Base-by-base conservation (phyloP, 2,113 vertebrate species). In the Mola mola region DNA sequence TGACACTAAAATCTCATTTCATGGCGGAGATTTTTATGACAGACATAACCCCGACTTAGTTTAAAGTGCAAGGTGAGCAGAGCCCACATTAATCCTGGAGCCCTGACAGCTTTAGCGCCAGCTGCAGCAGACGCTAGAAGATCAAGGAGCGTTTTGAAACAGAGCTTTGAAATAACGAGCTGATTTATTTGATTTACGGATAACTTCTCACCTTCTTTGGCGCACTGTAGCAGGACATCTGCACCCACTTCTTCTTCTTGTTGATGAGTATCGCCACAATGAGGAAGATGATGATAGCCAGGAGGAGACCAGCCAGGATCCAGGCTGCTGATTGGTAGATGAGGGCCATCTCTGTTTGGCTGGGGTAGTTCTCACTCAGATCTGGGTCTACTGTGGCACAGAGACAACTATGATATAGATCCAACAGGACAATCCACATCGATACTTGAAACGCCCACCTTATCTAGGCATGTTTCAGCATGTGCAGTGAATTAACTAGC, bases 321-420 rank as follows among this genome's bases (percentile, higher is more conserved):
- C 93, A 94, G 63, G 90, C 93, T 1, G 90, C 92, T 8, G 92
- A 93, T 50, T 93, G 93, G 87, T 94, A 94, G 76, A 93, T 88
- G 56, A 92, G 52, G 15, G 89, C 84, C 87, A 91, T 89, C 73
- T 92, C 89, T 1, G 82, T 85, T 26, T 91, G 88, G 38, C 63
- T 89, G 50, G 90, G 90, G 71, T 74, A 75, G 15, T 72, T 85
- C 36, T 85, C 85, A 6, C 59, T 67, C 42, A 60, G 62, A 34
- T 11, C 21, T 36, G 79, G 64, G 21, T 72, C 83, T 46, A 87
- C 90, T 92, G 72, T 4, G 48, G 26, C 15, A 81, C 24, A 58
- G 15, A 48, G 38, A 48, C 22, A 50, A 25, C 3, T 33, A 24
- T 6, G 15, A 48, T 24, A 40, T 69, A 2, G 11, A 37, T 36